These are phyloP conservation scores for Arge pagana DNA, from an alignment of 2,888 invertebrate species.

Conservation along the genomic window DNA sequence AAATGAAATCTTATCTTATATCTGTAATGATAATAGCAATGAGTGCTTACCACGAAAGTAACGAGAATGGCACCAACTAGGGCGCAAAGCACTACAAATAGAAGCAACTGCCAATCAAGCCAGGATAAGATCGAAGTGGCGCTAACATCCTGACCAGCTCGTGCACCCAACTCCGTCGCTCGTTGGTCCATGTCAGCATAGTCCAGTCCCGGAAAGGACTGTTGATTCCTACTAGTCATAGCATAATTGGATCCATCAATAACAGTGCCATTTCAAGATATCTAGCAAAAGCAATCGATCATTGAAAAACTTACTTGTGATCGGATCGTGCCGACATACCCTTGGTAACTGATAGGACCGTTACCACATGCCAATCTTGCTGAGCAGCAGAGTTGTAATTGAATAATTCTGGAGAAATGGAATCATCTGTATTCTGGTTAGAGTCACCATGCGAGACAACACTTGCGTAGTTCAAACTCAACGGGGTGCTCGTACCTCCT, in stretches of 20 bases:
- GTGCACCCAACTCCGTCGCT: constrained; percentile 48
- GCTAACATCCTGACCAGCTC: constrained; percentile 50
- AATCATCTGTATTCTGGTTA: constrained; percentile 38
- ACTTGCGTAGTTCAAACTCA: constrained; percentile 41
- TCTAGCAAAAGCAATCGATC: neutral
- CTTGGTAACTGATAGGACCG: constrained; percentile 48
- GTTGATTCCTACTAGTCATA: constrained; percentile 50
- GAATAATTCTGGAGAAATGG: constrained; percentile 41
- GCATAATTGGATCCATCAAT: too few relatives aligned
- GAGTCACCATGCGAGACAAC: constrained; percentile 39
- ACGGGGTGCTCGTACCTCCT: constrained; percentile 43
- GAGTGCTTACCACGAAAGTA: constrained; percentile 50
- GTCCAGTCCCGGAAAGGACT: constrained; percentile 57
- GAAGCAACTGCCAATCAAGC: constrained; percentile 53
- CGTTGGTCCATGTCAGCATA: constrained; percentile 58
- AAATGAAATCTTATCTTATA: too few relatives aligned
- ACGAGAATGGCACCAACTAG: constrained; percentile 54
- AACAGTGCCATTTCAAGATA: neutral
- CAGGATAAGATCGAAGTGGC: constrained; percentile 50
- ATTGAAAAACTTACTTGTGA: constrained; percentile 45
- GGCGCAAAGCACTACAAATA: constrained; percentile 53
- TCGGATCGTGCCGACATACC: constrained; percentile 56
- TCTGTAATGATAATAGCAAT: too few relatives aligned
- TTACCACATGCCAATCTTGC: constrained; percentile 48
- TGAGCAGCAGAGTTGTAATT: constrained; percentile 46